Evolutionary conservation across 1,140 invertebrate genomes (phyloP), one percentile per base, ranked within the genome.

Genomic region (Sitophilus oryzae): DNA sequence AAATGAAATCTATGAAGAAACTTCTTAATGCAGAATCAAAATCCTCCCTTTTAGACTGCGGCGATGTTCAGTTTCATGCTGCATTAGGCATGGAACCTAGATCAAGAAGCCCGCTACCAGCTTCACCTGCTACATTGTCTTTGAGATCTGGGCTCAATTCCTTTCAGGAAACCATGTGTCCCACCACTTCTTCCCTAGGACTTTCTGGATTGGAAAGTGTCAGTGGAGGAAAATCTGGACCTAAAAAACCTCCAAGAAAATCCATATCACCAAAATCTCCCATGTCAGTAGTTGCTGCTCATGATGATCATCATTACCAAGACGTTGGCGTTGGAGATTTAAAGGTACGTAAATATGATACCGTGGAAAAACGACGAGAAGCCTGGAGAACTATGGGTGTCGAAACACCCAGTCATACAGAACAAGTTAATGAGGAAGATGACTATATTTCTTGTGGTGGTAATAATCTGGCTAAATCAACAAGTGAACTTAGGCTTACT

Each of bases 1-100:
- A 88, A 70, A 90, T 90, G 84, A 88, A 86, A 65, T 86, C 79
- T 2, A 89, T 90, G 86, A 89, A 88, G 66, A 86, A 89, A 70
- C 71, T 88, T 48, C 75, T 89, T 42, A 83, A 78, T 22, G 80
- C 79, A 46, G 85, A 88, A 53, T 78, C 76, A 48, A 70, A 77
- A 14, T 70, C 79, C 9, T 78, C 79, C 48, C 79, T 77, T 63
- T 76, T 85, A 21, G 85, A 86, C 54, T 84, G 82, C 64, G 81
- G 79, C 36, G 86, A 89, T 64, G 80, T 79, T 60, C 86, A 87
- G 59, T 82, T 88, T 46, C 84, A 85, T 53, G 80, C 82, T 2
- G 84, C 81, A 30, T 68, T 82, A 5, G 82, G 79, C 30, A 83
- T 89, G 79, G 86, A 88, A 30, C 5, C 25, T 30, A 30, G 86